Conservation (phyloP, 2,888 invertebrate species). For the Pemphredon lugubris region DNA sequence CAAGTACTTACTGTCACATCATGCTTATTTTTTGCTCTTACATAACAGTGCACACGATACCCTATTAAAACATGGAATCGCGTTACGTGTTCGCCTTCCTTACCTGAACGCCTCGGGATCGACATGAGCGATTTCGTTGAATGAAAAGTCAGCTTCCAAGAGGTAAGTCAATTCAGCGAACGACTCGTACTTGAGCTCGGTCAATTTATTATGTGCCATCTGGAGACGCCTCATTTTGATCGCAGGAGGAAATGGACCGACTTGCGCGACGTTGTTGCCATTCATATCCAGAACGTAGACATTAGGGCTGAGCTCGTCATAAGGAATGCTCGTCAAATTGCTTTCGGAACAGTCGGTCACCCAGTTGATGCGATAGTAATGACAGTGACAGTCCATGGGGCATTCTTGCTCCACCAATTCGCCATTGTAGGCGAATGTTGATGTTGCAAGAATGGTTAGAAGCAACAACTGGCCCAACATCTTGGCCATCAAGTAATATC, state of each 20-base stretch:
- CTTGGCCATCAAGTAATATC: conserved; percentile 34
- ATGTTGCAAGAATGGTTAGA: conserved; percentile 50
- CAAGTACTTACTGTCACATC: too few relatives aligned
- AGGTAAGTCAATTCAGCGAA: conserved; percentile 86
- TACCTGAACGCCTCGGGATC: conserved; percentile 87
- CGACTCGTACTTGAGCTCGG: conserved; percentile 84
- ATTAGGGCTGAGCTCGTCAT: conserved; percentile 86
- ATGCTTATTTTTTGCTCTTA: too few relatives aligned
- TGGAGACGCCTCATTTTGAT: conserved; percentile 87
- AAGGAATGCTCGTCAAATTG: conserved; percentile 87
- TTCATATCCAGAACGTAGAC: conserved; percentile 88
- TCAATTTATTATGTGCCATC: conserved; percentile 86
- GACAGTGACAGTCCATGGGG: conserved; percentile 89
- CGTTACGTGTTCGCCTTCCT: too few relatives aligned
- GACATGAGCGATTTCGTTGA: conserved; percentile 85
- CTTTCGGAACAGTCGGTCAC: conserved; percentile 90
- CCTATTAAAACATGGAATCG: too few relatives aligned
- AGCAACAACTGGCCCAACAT: conserved; percentile 57
- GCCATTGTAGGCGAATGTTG: conserved; percentile 82
- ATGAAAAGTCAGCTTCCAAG: conserved; percentile 87
- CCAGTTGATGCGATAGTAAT: conserved; percentile 89
- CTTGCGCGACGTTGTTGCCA: conserved; percentile 85
- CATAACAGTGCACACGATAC: too few relatives aligned
- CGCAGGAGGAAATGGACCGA: conserved; percentile 85
- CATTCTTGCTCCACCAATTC: conserved; percentile 87